These are phyloP conservation scores for Poliocrania exsul DNA, from an alignment of 2,797 vertebrate genomes.

Conservation along the genomic window DNA sequence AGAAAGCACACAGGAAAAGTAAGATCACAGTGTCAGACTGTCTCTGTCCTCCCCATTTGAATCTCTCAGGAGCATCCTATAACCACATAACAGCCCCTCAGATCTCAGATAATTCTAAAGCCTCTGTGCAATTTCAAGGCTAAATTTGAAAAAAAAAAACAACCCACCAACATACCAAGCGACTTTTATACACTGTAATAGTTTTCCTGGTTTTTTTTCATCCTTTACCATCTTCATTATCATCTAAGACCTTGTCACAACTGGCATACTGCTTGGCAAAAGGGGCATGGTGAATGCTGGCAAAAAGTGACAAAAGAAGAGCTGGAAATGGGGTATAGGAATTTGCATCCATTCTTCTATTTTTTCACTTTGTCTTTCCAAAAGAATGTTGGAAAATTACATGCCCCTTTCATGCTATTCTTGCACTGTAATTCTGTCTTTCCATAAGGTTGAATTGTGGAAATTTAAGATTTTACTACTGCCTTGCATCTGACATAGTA, in stretches of 20 bases:
- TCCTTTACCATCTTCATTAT: not conserved
- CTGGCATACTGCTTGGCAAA: not conserved
- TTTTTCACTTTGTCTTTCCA: not conserved
- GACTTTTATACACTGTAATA: not conserved
- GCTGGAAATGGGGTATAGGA: not conserved
- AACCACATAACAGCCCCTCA: accelerated
- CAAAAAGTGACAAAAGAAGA: not conserved
- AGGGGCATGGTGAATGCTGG: accelerated
- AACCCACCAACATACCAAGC: not conserved
- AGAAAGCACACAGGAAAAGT: not conserved
- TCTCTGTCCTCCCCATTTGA: not conserved
- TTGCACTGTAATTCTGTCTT: not conserved
- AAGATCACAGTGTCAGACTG: not conserved
- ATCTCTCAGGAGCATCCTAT: not conserved
- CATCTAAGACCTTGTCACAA: accelerated
- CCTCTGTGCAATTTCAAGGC: not conserved
- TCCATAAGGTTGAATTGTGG: not conserved
- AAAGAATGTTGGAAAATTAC: not conserved
- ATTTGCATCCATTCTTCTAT: not conserved
- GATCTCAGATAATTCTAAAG: not conserved
- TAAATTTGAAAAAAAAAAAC: not conserved
- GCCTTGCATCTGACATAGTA: not conserved
- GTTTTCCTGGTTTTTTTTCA: not conserved
- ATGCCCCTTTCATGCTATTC: not conserved
- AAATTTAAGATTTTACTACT: not conserved